Evolutionary conservation across 2,888 invertebrate species (phyloP).

Genomic region (Epinotia ramella): DNA sequence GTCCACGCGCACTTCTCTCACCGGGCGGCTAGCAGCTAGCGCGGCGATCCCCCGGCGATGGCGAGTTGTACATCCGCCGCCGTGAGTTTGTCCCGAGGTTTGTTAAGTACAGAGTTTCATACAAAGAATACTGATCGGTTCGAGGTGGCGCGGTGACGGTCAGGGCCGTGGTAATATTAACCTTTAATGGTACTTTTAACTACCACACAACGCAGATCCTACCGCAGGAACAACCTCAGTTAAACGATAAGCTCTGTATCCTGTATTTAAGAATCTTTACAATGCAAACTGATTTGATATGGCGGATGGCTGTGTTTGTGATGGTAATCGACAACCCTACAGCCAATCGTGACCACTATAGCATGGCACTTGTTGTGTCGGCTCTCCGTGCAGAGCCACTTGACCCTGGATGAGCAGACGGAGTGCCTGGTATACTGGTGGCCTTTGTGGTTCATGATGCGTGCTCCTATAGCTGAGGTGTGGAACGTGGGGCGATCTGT

Average conservation of each 20-base stretch:
- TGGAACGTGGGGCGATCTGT: constrained; percentile 74
- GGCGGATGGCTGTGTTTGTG: constrained; percentile 76
- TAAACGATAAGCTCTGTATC: not conserved
- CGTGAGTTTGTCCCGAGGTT: too few species aligned
- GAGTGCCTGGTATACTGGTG: constrained; percentile 78
- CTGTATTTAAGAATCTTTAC: constrained; percentile 24
- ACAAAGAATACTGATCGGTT: too few species aligned
- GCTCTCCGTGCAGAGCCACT: constrained; percentile 77
- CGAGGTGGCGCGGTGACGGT: too few species aligned
- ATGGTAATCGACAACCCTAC: constrained; percentile 70
- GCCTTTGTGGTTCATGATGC: constrained; percentile 74
- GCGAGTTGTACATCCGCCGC: too few species aligned
- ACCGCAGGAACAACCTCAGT: too few species aligned
- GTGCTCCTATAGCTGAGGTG: constrained; percentile 73
- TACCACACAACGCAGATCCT: too few species aligned
- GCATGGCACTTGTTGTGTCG: constrained; percentile 71
- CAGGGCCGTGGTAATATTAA: too few species aligned
- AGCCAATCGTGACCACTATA: constrained; percentile 76
- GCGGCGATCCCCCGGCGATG: too few species aligned
- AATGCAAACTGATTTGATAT: constrained; percentile 49
- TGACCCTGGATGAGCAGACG: constrained; percentile 76
- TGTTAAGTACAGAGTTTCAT: too few species aligned
- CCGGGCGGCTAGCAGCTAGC: too few species aligned
- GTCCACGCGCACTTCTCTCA: too few species aligned
- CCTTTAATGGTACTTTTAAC: too few species aligned